Conservation (phyloP, 2,113 vertebrate species). For the Siphamia tubifer region DNA sequence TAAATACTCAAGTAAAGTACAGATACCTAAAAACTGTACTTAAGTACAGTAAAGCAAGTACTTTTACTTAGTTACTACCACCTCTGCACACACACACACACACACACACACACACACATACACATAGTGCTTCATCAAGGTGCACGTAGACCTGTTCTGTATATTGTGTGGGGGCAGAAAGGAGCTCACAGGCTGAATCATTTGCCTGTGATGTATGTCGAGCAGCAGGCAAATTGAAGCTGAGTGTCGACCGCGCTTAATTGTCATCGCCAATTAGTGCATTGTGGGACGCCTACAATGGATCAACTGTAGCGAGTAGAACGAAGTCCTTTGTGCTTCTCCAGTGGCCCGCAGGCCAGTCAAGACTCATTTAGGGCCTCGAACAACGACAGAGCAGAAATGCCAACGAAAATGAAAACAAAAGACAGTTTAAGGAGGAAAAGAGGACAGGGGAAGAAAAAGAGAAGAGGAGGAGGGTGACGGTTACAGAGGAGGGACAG, state of each 20-base stretch:
- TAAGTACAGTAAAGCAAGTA: no score
- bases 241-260: conserved; percentile 82
- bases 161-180: background rate
- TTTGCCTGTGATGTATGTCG: conserved; percentile 71
- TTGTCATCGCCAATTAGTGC: conserved; percentile 97
- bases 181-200: conserved; percentile 7
- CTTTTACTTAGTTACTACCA: no score
- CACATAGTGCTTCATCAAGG: conserved; percentile 27
- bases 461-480: conserved; percentile 31
- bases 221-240: conserved; percentile 82
- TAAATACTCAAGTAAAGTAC: no score
- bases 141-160: conserved; percentile 24
- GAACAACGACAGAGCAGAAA: conserved; percentile 87
- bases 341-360: conserved; percentile 93
- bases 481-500: conserved; percentile 73
- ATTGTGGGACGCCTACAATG: conserved; percentile 91
- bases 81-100: no score
- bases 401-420: conserved; percentile 88
- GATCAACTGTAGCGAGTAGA: conserved; percentile 89
- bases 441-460: conserved; percentile 40
- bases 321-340: conserved; percentile 89
- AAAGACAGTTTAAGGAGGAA: conserved; percentile 76
- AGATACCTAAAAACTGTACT: no score
- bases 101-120: no score
- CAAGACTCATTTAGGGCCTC: conserved; percentile 93